Evolutionary conservation across 2,797 vertebrate genomes (phyloP), one percentile per base, ranked within the genome.

Genomic region (Scolopax bukidnonensis): DNA sequence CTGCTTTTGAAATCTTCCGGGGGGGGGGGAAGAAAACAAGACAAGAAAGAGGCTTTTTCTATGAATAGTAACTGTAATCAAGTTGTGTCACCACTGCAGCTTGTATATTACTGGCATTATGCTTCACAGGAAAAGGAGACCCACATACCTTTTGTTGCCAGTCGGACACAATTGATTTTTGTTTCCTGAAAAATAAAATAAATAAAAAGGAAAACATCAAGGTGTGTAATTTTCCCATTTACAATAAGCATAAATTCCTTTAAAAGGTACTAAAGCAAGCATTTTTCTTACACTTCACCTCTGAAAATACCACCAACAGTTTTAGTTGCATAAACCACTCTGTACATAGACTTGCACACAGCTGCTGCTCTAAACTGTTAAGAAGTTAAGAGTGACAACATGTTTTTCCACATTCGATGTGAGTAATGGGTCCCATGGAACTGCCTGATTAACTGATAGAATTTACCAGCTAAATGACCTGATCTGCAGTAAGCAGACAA

Each of bases 101-200:
- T 65, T 76, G 81, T 65, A 79, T 41, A 48, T 56, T 64, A 68
- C 68, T 60, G 64, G 45, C 8, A 45, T 40, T 28, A 71, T 54
- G 65, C 33, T 70, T 87, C 81, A 56, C 87, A 95, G 87, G 67
- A 85, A 59, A 94, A 93, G 61, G 60, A 96, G 64, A 96, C 78
- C 63, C 93, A 98, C 98, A 68, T 99, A 99, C 99, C 99, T 99
- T 99, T 99, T n/a, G 98, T 99, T 83, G 99, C 99, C 97, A 99
- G 98, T 60, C 99, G 98, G 93, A 99, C 98, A 89, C 99, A 99
- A 98, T 99, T 99, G 98, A 99, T 99, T 98, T 99, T 99, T 95
- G 99, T 99, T 97, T 99, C 99, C 99, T 99, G 98, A 69, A 97
- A 96, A 97, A 97, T 40, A 96, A 97, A 97, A 48, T 93, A 92